Percentiles rank a stretch among this genome's conserved stretches.
Evolutionary conservation across 2,888 invertebrate species (phyloP).

Genomic region (Digitonthophagus gazella): DNA sequence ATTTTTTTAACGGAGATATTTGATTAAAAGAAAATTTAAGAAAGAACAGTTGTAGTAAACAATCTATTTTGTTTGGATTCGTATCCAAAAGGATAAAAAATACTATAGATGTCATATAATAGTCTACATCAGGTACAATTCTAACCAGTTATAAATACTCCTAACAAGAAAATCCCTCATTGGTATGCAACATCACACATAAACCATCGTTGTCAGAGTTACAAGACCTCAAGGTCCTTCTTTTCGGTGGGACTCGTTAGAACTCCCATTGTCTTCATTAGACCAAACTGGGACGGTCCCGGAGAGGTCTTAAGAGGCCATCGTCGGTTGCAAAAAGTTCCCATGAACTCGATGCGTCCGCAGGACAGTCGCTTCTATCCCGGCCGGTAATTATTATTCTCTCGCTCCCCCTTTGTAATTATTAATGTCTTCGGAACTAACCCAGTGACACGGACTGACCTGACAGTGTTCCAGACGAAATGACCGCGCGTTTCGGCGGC

Average conservation of each 20-base stretch:
- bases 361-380: too few relatives aligned
- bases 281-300: not conserved
- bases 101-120: too few relatives aligned
- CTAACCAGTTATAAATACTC: not conserved
- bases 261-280: not conserved
- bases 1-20: not conserved
- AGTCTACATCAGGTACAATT: too few relatives aligned
- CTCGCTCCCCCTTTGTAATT: conserved; percentile 44
- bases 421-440: conserved; percentile 41
- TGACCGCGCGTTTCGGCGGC: conserved; percentile 25
- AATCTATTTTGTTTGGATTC: too few relatives aligned
- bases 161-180: not conserved
- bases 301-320: not conserved
- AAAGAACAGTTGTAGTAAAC: too few relatives aligned
- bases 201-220: not conserved
- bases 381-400: conserved; percentile 43
- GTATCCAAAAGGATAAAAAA: too few relatives aligned
- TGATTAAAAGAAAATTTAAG: not conserved
- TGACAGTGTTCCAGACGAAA: conserved; percentile 20
- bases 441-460: conserved; percentile 46
- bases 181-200: not conserved
- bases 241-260: not conserved
- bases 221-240: not conserved
- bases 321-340: not conserved
- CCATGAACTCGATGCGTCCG: conserved; percentile 4